These are phyloP conservation scores for Upupa epops DNA, from an alignment of 2,113 vertebrate genomes.

Conservation along the genomic window DNA sequence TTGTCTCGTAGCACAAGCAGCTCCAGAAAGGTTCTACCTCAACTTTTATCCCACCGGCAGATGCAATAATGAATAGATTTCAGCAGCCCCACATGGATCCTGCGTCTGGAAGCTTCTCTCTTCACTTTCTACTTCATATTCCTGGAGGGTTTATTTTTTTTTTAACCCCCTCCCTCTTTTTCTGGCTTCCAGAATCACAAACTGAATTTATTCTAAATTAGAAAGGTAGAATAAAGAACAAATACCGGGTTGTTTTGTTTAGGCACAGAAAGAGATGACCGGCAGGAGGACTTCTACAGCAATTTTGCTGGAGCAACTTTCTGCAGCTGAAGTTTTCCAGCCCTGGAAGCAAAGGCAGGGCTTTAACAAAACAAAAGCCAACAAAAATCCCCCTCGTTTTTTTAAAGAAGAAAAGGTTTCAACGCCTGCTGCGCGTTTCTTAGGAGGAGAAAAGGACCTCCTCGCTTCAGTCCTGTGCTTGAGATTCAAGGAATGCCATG, in stretches of 20 bases:
- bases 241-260: conserved; percentile 4
- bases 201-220: background rate
- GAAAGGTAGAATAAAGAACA: conserved; percentile 28
- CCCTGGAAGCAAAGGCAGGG: background rate
- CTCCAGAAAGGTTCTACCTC: background rate
- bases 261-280: conserved; percentile 18
- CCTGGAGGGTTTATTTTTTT: background rate
- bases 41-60: background rate
- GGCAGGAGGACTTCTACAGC: conserved; percentile 6
- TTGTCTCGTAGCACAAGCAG: conserved; percentile 1
- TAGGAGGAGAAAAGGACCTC: background rate
- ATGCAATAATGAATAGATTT: background rate
- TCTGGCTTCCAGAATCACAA: conserved; percentile 11
- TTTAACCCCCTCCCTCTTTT: background rate
- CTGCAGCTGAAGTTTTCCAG: background rate
- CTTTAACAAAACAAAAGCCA: conserved; percentile 29
- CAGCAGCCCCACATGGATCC: background rate
- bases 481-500: background rate
- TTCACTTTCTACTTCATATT: conserved; percentile 18
- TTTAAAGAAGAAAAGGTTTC: conserved; percentile 19
- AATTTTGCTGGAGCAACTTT: conserved; percentile 3
- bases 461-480: background rate
- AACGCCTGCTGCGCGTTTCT: background rate
- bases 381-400: background rate
- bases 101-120: background rate